Base-by-base conservation (phyloP, 64 coral and sea anemone genomes). In the Actinia tenebrosa region DNA sequence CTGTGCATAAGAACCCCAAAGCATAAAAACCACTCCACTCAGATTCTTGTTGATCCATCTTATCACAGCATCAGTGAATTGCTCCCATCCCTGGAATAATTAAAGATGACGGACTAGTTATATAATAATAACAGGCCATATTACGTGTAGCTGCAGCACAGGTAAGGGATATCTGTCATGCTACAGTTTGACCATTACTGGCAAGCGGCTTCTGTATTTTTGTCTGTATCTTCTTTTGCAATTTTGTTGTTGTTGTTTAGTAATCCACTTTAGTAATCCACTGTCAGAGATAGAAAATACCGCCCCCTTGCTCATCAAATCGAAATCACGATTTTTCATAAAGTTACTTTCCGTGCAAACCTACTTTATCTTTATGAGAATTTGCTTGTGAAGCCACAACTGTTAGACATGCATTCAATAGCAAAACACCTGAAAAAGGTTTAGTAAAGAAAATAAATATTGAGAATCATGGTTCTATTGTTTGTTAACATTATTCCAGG, bases 1-100 rank as follows among this genome's bases (percentile, higher is more conserved):
- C 75, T 98, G 96, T 71, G 96, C 96, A 90, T 98, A 95, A 17
- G 96, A 82, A 14, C 96, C 96, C 96, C 96, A 98, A 20, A 98
- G 86, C 77, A 98, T 71, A 72, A 98, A 98, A 13, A 98, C 96
- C 16, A 98, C 96, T 84, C 90, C 85, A 85, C 22, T 88, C 2
- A 92, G 90, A 47, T 91, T 92, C 15, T 78, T 82, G 69, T 99
- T 99, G 46, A 99, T 99, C 97, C 97, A 99, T 60, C 86, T 92
- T 66, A 99, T 99, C 10, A 99, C 97, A 75, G 97, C 97, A 86
- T 99, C 97, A 60, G 97, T 99, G 64, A 99, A 99, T 83, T 91
- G 80, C 58, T 99, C 97, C 97, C 97, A 99, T n/a, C 97, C 97
- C 97, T 99, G 16, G 19, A 83, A 18, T 19, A 1, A 13, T 30